These are phyloP conservation scores for Corythornis madagascariensis DNA, from an alignment of 2,113 vertebrate species.

Conservation along the genomic window DNA sequence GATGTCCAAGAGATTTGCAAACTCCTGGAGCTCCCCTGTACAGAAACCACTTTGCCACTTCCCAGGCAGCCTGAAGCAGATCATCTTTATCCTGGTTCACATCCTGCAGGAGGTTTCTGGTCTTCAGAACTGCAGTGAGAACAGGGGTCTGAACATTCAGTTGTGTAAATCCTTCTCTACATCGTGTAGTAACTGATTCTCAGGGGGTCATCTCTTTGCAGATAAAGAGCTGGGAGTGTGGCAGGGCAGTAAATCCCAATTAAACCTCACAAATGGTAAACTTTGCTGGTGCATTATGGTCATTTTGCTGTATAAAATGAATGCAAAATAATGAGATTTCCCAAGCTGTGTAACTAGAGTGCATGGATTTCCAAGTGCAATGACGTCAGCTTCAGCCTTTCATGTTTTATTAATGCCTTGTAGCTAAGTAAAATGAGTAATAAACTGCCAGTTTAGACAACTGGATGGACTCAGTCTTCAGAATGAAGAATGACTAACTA, in stretches of 20 bases:
- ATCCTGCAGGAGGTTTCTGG: neutral
- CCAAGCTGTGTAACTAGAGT: neutral
- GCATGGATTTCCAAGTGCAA: constrained; percentile 23
- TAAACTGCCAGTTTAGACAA: constrained; percentile 46
- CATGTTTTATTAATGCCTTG: constrained; percentile 54
- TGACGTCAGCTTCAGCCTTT: constrained; percentile 35
- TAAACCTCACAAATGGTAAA: neutral
- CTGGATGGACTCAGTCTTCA: constrained; percentile 30
- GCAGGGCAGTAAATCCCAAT: neutral
- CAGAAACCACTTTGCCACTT: neutral
- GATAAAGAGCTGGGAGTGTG: neutral
- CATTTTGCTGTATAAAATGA: neutral
- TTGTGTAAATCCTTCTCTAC: neutral
- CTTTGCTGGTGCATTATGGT: neutral
- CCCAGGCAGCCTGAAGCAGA: neutral
- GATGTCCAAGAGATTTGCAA: neutral
- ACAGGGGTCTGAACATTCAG: neutral
- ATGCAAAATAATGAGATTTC: constrained; percentile 3
- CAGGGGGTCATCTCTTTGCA: neutral
- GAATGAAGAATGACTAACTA: constrained; percentile 28
- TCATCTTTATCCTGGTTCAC: neutral
- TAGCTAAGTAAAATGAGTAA: constrained; percentile 57
- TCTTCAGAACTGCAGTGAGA: neutral
- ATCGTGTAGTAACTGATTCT: neutral
- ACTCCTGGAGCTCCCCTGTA: neutral